Base-by-base conservation (phyloP, 2,888 invertebrate species). In the Patella ulyssiponensis region DNA sequence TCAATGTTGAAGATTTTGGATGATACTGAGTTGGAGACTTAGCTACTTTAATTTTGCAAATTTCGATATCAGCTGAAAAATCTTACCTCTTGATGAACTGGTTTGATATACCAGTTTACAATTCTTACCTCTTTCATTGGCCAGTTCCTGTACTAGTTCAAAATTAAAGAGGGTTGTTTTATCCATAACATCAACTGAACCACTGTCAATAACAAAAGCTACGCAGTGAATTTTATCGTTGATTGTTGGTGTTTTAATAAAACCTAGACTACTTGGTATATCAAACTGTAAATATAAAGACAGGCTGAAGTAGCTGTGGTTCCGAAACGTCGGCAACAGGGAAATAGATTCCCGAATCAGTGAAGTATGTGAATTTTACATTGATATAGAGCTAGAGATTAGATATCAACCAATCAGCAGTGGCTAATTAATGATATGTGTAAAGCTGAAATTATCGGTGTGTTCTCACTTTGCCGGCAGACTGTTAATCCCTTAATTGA, bases 261-360 rank as follows among this genome's bases (percentile, higher is more conserved):
- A 86, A 0, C 84, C 82, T 14, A 76, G 58, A n/a, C 77, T 78
- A n/a, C 84, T 80, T 0, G 80, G 77, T 1, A 78, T 74, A 20
- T 82, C 80, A 53, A 81, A 82, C 83, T 83, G 79, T 20, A 58
- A 51, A 76, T 9, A 1, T 78, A 74, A 85, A 84, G 11, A 84
- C 84, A 20, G 84, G 70, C 17, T 85, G 72, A 12, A 84, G 80
- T 33, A 83, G 77, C 53, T 84, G 84, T 9, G 86, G 84, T 12
- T 84, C 74, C 23, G 9, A 44, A 44, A 9, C 0, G 44, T 44
- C 0, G 9, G 9, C 44, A 9, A 44, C 44, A 9, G 9, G 44
- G 9, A 44, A 9, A 44, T 44, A 44, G 44, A 44, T 44, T 44
- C 7, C 9, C 44, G 44, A 44, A 44, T 44, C 44, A 9, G 44